A percentile compares a stretch with the other conserved stretches of the same genome.
These are phyloP conservation scores for Norana najaformis DNA, from an alignment of 2,888 invertebrate species.

Conservation along the genomic window DNA sequence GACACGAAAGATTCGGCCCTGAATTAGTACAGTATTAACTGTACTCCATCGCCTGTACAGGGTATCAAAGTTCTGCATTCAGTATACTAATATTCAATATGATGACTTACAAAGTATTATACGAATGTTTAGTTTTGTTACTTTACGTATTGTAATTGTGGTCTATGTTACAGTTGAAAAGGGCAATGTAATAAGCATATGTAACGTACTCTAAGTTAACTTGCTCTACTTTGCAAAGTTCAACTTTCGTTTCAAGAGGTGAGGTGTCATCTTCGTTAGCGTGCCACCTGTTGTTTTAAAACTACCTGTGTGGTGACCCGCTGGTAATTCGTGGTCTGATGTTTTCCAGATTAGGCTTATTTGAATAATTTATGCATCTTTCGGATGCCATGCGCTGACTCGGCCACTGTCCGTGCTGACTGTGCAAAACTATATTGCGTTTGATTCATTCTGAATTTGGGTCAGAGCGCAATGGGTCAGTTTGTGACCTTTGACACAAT, in stretches of 20 bases:
- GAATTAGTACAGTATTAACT: background rate
- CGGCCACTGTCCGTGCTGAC: background rate
- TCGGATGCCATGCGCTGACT: background rate
- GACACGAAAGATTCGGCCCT: background rate
- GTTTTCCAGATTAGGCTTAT: slow-evolving; percentile 17
- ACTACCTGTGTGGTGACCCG: background rate
- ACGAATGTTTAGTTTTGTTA: no score
- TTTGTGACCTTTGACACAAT: background rate
- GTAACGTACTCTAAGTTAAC: no score
- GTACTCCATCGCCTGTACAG: background rate
- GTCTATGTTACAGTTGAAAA: no score
- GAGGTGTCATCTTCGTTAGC: background rate
- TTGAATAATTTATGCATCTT: slow-evolving; percentile 23
- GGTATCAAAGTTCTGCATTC: background rate
- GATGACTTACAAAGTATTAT: no score
- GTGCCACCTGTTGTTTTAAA: background rate
- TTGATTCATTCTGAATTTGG: slow-evolving; percentile 8
- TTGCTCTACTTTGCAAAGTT: no score
- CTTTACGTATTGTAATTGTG: no score
- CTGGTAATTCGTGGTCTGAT: background rate
- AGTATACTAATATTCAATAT: background rate
- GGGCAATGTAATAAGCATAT: no score
- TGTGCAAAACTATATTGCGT: background rate
- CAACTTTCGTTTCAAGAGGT: background rate
- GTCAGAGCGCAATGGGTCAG: background rate